A percentile compares a stretch with the other conserved stretches of the same genome.
phyloP scores from a whole-genome alignment of 2,797 vertebrate species.

The Chaetophractus vellerosus region DNA sequence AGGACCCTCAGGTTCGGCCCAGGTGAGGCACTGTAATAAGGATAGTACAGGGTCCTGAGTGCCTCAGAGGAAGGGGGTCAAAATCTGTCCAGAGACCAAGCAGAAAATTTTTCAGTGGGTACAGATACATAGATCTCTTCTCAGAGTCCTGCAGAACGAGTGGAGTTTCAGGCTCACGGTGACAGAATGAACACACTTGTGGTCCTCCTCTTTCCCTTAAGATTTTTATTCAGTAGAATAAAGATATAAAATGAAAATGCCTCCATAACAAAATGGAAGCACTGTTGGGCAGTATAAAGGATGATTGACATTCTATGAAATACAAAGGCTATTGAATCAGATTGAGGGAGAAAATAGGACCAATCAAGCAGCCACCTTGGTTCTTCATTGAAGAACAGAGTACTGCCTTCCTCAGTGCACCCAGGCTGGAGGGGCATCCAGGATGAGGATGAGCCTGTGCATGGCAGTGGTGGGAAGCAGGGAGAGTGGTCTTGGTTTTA shows the following conservation, averaged over 20 bases:
- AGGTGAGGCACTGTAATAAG: neutral
- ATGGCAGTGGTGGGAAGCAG: no score
- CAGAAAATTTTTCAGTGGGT: neutral
- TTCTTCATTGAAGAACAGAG: neutral
- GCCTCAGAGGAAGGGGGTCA: neutral
- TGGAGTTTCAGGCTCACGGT: neutral
- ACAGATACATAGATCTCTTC: neutral
- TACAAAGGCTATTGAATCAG: neutral
- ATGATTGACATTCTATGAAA: neutral
- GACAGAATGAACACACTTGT: neutral
- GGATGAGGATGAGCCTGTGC: neutral
- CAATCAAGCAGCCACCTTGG: neutral
- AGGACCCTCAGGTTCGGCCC: neutral
- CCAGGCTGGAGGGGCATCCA: neutral
- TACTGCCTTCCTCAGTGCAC: neutral
- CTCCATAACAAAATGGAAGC: neutral
- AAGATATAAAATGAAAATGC: neutral
- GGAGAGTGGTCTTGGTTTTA: neutral
- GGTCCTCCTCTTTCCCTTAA: neutral
- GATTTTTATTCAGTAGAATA: conserved; percentile 11
- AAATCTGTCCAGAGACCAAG: neutral
- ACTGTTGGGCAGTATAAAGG: neutral
- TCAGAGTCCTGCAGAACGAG: neutral
- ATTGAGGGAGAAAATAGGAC: neutral
- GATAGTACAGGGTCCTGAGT: neutral